Base-by-base conservation (phyloP, 2,797 vertebrate genomes). In the Alcedo quadribrachys region DNA sequence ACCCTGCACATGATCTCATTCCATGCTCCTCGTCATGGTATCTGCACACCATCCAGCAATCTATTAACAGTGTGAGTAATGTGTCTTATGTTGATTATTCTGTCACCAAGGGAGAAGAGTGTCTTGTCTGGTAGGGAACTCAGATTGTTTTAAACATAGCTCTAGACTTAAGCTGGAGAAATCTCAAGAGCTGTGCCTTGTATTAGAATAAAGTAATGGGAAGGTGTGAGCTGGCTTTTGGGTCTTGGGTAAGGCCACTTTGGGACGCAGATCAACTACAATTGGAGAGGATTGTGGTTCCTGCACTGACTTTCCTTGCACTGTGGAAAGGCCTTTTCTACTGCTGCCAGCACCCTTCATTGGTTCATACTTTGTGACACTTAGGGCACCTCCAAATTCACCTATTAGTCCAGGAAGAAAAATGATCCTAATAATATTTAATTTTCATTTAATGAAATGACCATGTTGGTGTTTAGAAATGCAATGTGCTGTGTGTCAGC, bases 1-100 rank as follows among this genome's bases (percentile, higher is more conserved):
- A 48, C 69, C 76, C 91, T 78, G 90, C 61, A 81, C 81, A 81
- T 94, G 94, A 92, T 94, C 95, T 96, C 93, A 93, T 87, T 95
- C 86, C 58, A 20, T 53, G 79, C 60, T 92, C 57, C 87, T 74
- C 90, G 88, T 92, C 92, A 69, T 90, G 79, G 74, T 95, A 81
- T 94, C 90, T 67, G 90, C 84, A 92, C 86, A 89, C 86, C 84
- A 92, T 89, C 94, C 93, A 82, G 88, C 92, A 90, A 63, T 81
- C 63, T 85, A 90, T 90, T 87, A 94, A 63, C 60, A 81, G 76
- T 3, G 1, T 89, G 96, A 93, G 90, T 89, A 95, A 93, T 25
- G 1, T 83, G 76, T 71, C 88, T 92, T 85, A 71, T 50, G 90
- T 81, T 92, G 93, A 87, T 89, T 87, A 45, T 90, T 93, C 86